These are phyloP conservation scores for Pituophis catenifer DNA, from an alignment of 2,113 vertebrate genomes.

Conservation along the genomic window DNA sequence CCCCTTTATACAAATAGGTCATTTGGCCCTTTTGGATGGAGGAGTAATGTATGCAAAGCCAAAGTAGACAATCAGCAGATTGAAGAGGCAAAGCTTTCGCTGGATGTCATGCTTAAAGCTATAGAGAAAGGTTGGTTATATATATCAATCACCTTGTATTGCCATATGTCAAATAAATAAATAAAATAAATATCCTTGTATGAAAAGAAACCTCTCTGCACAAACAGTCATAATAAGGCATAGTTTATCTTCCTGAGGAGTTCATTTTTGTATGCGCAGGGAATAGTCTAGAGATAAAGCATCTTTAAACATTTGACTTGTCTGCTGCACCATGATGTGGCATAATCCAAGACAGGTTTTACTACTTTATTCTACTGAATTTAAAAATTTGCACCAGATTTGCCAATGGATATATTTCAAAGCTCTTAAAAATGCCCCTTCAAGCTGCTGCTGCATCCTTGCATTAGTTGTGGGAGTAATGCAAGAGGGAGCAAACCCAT, in stretches of 20 bases:
- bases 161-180: neutral
- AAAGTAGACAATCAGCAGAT: neutral
- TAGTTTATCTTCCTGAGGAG: neutral
- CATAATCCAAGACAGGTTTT: conserved; percentile 29
- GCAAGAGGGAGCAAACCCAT: neutral
- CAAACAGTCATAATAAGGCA: neutral
- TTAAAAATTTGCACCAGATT: conserved; percentile 3
- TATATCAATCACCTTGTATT: neutral
- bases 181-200: neutral
- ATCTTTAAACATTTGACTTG: neutral
- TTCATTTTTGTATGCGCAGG: neutral
- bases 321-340: neutral
- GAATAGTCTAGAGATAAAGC: neutral
- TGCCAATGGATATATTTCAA: conserved; percentile 31
- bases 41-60: neutral
- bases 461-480: neutral
- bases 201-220: neutral
- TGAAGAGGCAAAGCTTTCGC: neutral
- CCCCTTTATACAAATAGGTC: conserved; percentile 46
- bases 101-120: neutral
- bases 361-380: neutral
- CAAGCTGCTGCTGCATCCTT: neutral
- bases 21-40: conserved; percentile 18
- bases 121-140: too few species aligned
- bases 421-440: conserved; percentile 4